Base-by-base conservation (phyloP, 2,888 invertebrate species). In the Creontiades dilutus region DNA sequence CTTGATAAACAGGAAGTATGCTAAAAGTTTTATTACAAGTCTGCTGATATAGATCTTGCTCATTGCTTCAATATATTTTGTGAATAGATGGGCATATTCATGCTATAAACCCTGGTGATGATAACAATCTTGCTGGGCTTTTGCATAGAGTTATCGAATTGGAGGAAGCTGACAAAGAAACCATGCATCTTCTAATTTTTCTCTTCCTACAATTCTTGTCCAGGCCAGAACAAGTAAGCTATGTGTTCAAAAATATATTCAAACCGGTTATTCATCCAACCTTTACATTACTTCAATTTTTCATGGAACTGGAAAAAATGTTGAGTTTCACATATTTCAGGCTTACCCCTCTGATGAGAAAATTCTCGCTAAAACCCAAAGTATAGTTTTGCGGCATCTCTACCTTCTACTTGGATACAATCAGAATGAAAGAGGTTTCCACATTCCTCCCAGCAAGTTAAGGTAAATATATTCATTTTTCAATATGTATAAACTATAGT, bases 131-230 rank as follows among this genome's bases (percentile, higher is more conserved):
- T 57, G 95, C 96, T 47, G 95, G 95, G 0, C 95, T 97, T 90
- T 94, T 99, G 68, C 97, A 98, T 91, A 95, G 97, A 92, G 96
- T 98, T 0, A 96, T 98, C 91, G 99, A 99, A 93, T 94, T 98
- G 85, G 99, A 99, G 93, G 99, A 99, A 93, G 96, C 97, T 0
- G 99, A 99, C 93, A 96, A 97, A 92, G 99, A 99, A 94, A 99
- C 99, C 0, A 97, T 98, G 92, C 99, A 99, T 93, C 94, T 99
- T 46, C 94, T 99, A 57, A 97, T 99, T 14, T 98, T 98, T 92
- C 95, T 99, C n/a, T 95, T 99, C 16, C 98, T 99, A 97, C 99
- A 99, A 94, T 99, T 99, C 93, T 94, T 99, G 93, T 97, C 98
- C 0, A 94, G 96, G 92, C 95, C 95, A 37, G 96, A 97, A 93